Conservation (phyloP, 1,140 invertebrate genomes). For the Plutomurus gul region DNA sequence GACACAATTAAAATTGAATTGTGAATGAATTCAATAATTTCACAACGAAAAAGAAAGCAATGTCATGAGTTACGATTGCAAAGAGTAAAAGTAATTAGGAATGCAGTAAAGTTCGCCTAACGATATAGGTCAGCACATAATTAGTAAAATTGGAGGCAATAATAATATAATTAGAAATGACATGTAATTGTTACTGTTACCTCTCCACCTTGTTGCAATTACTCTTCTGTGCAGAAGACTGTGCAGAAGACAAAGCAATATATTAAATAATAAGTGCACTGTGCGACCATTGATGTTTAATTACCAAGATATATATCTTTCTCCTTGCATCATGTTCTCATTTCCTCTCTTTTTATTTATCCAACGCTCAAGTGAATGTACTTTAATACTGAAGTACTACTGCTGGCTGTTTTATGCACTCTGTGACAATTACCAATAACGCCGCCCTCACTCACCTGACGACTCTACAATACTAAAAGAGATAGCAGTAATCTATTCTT, state of each 20-base stretch:
- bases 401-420: neutral
- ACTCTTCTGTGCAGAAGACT: too few species aligned
- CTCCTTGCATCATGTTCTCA: conserved; percentile 11
- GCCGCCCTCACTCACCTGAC: too few species aligned
- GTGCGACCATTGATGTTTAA: neutral
- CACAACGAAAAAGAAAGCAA: neutral
- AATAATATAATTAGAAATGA: conserved; percentile 12
- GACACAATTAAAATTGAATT: neutral
- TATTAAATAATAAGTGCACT: neutral
- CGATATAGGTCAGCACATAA: conserved; percentile 1
- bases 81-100: neutral
- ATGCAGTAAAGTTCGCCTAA: neutral
- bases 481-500: neutral
- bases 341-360: conserved; percentile 10
- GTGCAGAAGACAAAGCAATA: neutral
- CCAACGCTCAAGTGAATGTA: too few species aligned
- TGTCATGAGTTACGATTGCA: neutral
- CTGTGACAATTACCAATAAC: neutral
- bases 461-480: too few species aligned
- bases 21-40: neutral
- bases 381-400: neutral
- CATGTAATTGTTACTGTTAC: neutral
- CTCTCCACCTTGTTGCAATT: too few species aligned
- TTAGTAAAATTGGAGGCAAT: neutral
- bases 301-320: neutral